Evolutionary conservation across 1,140 invertebrate species (phyloP).

Genomic region (Papilio polytes): DNA sequence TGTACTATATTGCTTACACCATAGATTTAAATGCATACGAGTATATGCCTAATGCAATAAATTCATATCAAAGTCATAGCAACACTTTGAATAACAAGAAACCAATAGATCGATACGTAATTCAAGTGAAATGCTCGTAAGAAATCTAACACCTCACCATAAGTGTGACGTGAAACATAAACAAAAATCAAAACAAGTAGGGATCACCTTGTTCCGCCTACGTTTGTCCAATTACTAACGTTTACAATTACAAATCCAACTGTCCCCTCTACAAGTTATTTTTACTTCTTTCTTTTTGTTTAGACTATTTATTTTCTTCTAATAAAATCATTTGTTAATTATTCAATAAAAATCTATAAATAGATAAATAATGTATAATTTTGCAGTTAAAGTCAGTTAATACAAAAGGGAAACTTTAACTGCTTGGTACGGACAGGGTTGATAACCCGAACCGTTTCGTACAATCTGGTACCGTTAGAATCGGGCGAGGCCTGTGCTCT

Average conservation of each 20-base stretch:
- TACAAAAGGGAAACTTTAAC: neutral
- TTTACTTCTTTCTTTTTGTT: neutral
- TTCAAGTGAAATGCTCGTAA: neutral
- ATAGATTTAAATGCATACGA: too few relatives aligned
- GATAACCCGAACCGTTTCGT: constrained; percentile 1
- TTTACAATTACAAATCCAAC: neutral
- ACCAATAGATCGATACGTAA: neutral
- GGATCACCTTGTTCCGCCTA: neutral
- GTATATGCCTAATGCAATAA: too few relatives aligned
- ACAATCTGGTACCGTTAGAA: constrained; percentile 16
- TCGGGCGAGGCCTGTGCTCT: neutral
- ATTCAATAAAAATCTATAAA: too few relatives aligned
- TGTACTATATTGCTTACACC: neutral
- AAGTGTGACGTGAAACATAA: neutral
- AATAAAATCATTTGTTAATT: too few relatives aligned
- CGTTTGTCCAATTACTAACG: neutral
- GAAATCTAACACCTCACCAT: neutral
- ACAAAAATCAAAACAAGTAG: neutral
- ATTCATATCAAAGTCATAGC: neutral
- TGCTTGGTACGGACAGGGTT: neutral
- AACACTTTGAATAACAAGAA: neutral
- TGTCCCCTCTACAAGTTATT: neutral
- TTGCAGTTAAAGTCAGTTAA: neutral
- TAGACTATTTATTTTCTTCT: too few relatives aligned
- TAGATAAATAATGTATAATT: neutral